Evolutionary conservation across 1,140 invertebrate species (phyloP).

Genomic region (Drosophila murphyi): DNA sequence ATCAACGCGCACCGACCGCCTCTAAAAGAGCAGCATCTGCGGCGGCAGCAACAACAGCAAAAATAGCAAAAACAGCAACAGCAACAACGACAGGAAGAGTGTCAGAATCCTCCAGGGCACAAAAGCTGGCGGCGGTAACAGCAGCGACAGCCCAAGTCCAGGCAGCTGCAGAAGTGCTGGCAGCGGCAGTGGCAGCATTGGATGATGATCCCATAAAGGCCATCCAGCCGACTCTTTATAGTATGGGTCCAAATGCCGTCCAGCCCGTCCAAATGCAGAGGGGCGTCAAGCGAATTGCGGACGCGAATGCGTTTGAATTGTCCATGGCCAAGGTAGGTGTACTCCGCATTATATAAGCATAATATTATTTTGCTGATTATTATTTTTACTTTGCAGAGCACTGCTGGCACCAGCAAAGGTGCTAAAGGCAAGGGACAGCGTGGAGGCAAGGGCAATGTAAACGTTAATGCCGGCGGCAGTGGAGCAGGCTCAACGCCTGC

Average conservation of each 20-base stretch:
- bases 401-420: slow-evolving; percentile 65
- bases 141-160: background rate
- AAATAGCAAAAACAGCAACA: slow-evolving; percentile 55
- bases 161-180: slow-evolving; percentile 67
- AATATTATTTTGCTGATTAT: too few species aligned
- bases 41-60: slow-evolving; percentile 73
- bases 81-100: slow-evolving; percentile 1
- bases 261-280: slow-evolving; percentile 93
- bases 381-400: slow-evolving; percentile 76
- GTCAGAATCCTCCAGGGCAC: background rate
- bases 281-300: slow-evolving; percentile 99
- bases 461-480: slow-evolving; percentile 43
- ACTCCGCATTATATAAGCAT: too few species aligned
- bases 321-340: slow-evolving; percentile 87
- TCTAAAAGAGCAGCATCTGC: slow-evolving; percentile 27
- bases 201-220: slow-evolving; percentile 61
- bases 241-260: slow-evolving; percentile 86
- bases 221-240: slow-evolving; percentile 85
- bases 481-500: slow-evolving; percentile 55
- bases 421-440: slow-evolving; percentile 86
- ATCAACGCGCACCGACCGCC: slow-evolving; percentile 78
- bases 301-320: slow-evolving; percentile 90
- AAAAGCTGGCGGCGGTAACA: slow-evolving; percentile 26
- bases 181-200: slow-evolving; percentile 53
- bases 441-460: slow-evolving; percentile 57